Base-by-base conservation (phyloP, 2,888 invertebrate species). In the Hyppa rectilinea region DNA sequence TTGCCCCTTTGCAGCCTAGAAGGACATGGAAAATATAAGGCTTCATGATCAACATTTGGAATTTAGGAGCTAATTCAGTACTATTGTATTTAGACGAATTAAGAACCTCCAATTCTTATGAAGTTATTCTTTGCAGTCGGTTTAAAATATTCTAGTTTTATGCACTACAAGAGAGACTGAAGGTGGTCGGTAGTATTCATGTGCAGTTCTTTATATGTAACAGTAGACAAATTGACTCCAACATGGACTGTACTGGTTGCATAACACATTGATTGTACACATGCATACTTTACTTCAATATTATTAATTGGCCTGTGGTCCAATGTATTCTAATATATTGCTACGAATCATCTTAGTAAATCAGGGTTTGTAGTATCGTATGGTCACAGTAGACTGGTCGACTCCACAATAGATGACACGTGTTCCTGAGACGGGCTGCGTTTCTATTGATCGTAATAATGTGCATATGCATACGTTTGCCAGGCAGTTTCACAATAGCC, bases 381-480 rank as follows among this genome's bases (percentile, higher is more conserved):
- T 23, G 29, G 9, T 23, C 34, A 26, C 9, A 6, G 49, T 38
- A 64, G 52, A 66, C 52, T n/a, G 31, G 14, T 31, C 12, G 65
- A 40, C 67, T 50, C 62, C 58, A 62, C 34, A 43, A 49, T 53
- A 26, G 10, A 40, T 5, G 43, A 23, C 66, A 72, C 29, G 61
- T 59, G 67, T 10, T n/a, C 12, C n/a, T 10, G 26, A 9, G 9
- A 26, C 20, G 17, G 29, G 36, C n/a, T 29, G 34, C 7, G 29
- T 50, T 62, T 77, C 68, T 77, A 68, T 74, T 73, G 60, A 45
- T 20, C 40, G 29, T 52, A 68, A 74, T 63, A 40, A 40, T 66
- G 78, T 62, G 58, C 62, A 62, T 49, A 49, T 64, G 55, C 23
- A 45, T 26, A 26, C 12, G 55, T 43, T 36, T 47, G 1, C 20